A percentile compares a stretch with the other conserved stretches of the same genome.
phyloP scores from a whole-genome alignment of 2,888 invertebrate species.

The Limnephilus lunatus region DNA sequence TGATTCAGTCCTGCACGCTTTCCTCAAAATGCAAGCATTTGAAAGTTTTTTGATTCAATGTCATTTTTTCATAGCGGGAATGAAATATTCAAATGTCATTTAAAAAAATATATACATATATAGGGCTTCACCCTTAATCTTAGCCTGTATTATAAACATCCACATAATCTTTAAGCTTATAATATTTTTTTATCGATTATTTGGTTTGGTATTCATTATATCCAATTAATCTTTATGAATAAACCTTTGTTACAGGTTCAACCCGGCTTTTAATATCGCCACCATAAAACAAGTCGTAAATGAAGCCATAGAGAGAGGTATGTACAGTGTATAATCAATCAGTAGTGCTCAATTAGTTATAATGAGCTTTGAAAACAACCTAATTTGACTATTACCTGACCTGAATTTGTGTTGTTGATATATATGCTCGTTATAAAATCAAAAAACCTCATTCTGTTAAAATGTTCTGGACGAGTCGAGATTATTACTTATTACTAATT shows the following conservation, averaged over 20 bases:
- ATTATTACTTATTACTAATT: neutral
- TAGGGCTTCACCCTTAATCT: neutral
- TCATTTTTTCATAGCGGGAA: neutral
- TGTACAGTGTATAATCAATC: constrained; percentile 67
- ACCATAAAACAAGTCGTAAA: constrained; percentile 96
- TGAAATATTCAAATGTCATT: neutral
- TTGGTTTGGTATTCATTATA: neutral
- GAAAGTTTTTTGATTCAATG: neutral
- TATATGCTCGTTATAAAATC: neutral
- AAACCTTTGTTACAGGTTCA: constrained; percentile 83
- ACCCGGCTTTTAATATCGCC: constrained; percentile 95
- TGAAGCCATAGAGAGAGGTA: constrained; percentile 96
- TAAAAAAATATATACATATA: neutral
- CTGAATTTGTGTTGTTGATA: neutral
- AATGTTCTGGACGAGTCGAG: neutral
- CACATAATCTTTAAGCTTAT: neutral
- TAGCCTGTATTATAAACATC: neutral
- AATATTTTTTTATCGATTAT: neutral
- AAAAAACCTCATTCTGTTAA: neutral
- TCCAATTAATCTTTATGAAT: neutral
- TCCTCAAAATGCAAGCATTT: neutral
- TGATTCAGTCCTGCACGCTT: neutral
- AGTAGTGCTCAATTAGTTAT: neutral
- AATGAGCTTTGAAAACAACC: neutral
- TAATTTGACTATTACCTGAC: neutral